Conservation (phyloP, 2,797 vertebrate species). For the Rhodeus uyekii region DNA sequence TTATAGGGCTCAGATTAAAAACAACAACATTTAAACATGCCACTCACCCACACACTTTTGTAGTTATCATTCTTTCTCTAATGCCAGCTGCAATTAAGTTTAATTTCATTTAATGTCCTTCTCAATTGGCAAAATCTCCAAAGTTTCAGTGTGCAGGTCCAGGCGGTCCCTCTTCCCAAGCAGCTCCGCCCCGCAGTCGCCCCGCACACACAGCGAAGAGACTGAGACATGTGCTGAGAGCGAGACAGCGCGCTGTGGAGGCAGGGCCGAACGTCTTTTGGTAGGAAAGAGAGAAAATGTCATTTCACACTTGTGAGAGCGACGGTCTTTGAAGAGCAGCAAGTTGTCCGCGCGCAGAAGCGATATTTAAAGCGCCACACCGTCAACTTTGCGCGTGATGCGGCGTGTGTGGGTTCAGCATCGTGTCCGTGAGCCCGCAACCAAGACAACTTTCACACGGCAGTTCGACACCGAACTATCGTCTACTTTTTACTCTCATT, state of each 20-base stretch:
- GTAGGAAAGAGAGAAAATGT: conserved; percentile 37
- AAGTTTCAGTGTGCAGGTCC: conserved; percentile 34
- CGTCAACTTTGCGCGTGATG: conserved; percentile 58
- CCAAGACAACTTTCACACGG: conserved; percentile 44
- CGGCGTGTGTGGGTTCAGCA: conserved; percentile 44
- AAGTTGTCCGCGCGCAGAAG: background rate
- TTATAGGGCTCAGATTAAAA: background rate
- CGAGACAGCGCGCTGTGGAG: conserved; percentile 30
- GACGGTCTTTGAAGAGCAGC: conserved; percentile 5
- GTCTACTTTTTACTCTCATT: conserved; percentile 9
- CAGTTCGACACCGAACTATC: background rate
- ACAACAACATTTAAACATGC: background rate
- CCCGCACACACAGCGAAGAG: conserved; percentile 21
- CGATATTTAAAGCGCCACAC: conserved; percentile 28
- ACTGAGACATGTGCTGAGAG: conserved; percentile 43
- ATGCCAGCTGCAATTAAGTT: conserved; percentile 1
- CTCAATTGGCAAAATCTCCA: conserved; percentile 3
- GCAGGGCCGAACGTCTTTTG: conserved; percentile 14
- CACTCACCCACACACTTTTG: background rate
- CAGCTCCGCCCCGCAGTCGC: conserved; percentile 57
- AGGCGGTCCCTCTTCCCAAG: conserved; percentile 20
- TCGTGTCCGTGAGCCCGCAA: conserved; percentile 15
- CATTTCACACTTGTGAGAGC: conserved; percentile 16
- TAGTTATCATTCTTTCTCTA: conserved; percentile 13
- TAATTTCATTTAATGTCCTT: conserved; percentile 2